Evolutionary conservation across 1,140 invertebrate species (phyloP), one percentile per base, ranked within the genome.

Genomic region (Drosophila neocordata): DNA sequence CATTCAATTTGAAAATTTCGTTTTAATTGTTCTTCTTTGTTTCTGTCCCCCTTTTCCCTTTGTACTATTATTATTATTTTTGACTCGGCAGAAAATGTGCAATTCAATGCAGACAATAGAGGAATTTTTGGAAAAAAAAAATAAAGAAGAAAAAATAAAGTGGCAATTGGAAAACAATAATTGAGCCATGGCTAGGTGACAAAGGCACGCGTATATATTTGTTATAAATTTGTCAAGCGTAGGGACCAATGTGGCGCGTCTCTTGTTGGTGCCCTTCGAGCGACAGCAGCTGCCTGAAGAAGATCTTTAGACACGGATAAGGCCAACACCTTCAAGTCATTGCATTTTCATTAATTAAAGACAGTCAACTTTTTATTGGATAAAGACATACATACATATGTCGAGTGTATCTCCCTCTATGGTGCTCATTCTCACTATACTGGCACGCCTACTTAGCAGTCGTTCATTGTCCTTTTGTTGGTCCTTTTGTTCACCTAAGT

Each of bases 151-250:
- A 61, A 55, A 64, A 61, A 31, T 13, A 59, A 63, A 63, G 77
- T 81, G 79, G 79, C 83, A 87, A 87, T 87, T 79, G 83, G 65
- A 79, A 79, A 72, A 64, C 75, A 82, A 82, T 87, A 87, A 83
- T 82, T 88, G 83, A 75, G 88, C 79, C 76, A 87, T 88, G 71
- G 72, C 64, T 75, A 58, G 78, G 53, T 74, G 82, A 79, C 83
- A 83, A 87, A 88, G 87, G 82, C 83, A 87, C 83, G 83, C 83
- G 83, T 87, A 82, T 87, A 87, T 85, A 85, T 85, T 85, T 85
- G 81, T 87, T 88, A 88, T 83, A 88, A 87, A 87, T 87, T 87
- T 87, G 83, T 87, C 83, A 85, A 72, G 63, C 73, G 65, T 48
- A 71, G 57, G 22, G 24, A 48, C n/a, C 6, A 55, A 31, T n/a